Conservation (phyloP, 2,113 vertebrate species). For the Colistium nudipinnis region DNA sequence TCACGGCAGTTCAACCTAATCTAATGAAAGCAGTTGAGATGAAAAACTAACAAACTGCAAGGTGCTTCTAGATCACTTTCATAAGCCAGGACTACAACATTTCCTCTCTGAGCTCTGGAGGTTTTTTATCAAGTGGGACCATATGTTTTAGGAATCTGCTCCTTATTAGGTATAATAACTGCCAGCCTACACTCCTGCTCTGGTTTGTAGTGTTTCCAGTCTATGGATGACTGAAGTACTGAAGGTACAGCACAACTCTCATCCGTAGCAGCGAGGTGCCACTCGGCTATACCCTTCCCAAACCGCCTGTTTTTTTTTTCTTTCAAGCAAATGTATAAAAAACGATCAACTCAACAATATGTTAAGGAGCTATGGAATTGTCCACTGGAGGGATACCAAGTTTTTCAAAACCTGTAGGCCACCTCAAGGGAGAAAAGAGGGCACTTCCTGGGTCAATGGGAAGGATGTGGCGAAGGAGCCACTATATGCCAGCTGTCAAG, state of each 20-base stretch:
- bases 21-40: constrained; percentile 67
- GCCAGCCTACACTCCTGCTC: constrained; percentile 60
- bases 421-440: constrained; percentile 32
- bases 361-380: constrained; percentile 1
- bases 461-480: constrained; percentile 46
- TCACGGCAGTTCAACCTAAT: constrained; percentile 35
- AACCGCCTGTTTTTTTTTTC: constrained; percentile 4
- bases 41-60: constrained; percentile 74
- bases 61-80: constrained; percentile 65
- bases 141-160: constrained; percentile 75
- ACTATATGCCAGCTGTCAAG: constrained; percentile 58
- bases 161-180: constrained; percentile 70
- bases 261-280: constrained; percentile 7
- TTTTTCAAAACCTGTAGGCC: constrained; percentile 38
- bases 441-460: constrained; percentile 47
- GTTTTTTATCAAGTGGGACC: constrained; percentile 68
- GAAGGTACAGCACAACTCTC: constrained; percentile 26
- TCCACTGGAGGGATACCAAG: constrained; percentile 24
- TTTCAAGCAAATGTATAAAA: constrained; percentile 5
- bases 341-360: neutral
- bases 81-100: constrained; percentile 69
- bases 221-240: constrained; percentile 28
- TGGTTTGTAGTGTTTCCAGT: constrained; percentile 49
- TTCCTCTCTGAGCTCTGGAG: constrained; percentile 68
- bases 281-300: constrained; percentile 9